Base-by-base conservation (phyloP, 2,113 vertebrate genomes). In the Piprites chloris region DNA sequence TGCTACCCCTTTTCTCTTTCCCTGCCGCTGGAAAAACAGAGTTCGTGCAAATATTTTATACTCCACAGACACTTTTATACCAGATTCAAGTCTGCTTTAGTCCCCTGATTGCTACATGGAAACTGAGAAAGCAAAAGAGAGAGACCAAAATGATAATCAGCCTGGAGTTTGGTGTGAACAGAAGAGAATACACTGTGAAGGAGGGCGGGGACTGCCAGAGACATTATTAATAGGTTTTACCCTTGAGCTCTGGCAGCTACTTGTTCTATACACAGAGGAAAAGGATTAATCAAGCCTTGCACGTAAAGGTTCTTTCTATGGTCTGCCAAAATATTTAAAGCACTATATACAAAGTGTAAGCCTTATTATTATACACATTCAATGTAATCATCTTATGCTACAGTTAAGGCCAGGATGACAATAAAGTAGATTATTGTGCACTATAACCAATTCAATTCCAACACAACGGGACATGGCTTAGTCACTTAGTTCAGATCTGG, bases 251-350 rank as follows among this genome's bases (percentile, higher is more conserved):
- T 96, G 95, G 93, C 93, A 94, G 84, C 89, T 95, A 94, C 95
- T 96, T 93, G 89, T 92, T 96, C 90, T 89, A 83, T 85, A 94
- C 86, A 96, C 90, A 96, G 92, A 90, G 93, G 90, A 92, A 96
- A 96, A 94, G 89, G 93, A 97, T 96, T 96, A 97, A 96, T 96
- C 95, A 96, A 91, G 92, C 95, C 92, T 86, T 84, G 85, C 93
- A 96, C 41, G 92, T 95, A 96, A 94, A 95, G 89, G 90, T 94
- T 94, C 92, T 95, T 96, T 94, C 95, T 95, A 20, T 92, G 69
- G 96, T 81, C 89, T 95, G 96, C 95, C 96, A 96, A 96, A 96
- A 96, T 96, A 96, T 96, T 95, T 94, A 93, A 96, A 96, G 95
- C 83, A 94, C 88, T 85, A 94, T 93, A 96, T 92, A 94, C 96